Evolutionary conservation across 1,140 invertebrate species (phyloP).

Genomic region (Lordiphosa collinella): DNA sequence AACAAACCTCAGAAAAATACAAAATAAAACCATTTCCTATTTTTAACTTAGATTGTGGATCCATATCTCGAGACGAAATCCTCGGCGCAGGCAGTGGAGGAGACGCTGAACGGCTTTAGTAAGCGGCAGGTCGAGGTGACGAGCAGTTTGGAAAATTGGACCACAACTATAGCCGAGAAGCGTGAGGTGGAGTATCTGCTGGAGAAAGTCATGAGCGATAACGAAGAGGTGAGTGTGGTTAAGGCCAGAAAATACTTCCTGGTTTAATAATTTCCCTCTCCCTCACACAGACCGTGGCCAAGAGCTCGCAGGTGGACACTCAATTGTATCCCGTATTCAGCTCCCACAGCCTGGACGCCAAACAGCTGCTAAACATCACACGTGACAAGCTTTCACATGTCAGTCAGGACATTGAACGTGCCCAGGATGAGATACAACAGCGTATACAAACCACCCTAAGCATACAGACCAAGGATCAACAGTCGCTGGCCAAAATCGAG

Average conservation of each 20-base stretch:
- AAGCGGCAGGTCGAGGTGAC: slow-evolving; percentile 85
- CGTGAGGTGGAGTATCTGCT: slow-evolving; percentile 85
- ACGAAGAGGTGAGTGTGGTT: slow-evolving; percentile 81
- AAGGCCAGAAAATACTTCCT: no score
- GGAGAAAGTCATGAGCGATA: slow-evolving; percentile 87
- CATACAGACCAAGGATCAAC: slow-evolving; percentile 81
- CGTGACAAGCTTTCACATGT: slow-evolving; percentile 82
- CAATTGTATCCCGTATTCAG: slow-evolving; percentile 89
- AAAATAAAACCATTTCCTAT: slow-evolving; percentile 63
- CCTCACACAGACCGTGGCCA: slow-evolving; percentile 90
- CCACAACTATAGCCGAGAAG: slow-evolving; percentile 83
- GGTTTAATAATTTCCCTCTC: no score
- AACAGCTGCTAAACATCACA: slow-evolving; percentile 81
- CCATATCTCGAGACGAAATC: slow-evolving; percentile 86
- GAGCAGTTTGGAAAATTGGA: slow-evolving; percentile 86
- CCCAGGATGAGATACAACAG: slow-evolving; percentile 86
- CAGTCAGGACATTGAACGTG: slow-evolving; percentile 86
- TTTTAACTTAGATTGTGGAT: slow-evolving; percentile 84
- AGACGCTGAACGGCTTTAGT: slow-evolving; percentile 85
- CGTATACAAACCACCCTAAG: slow-evolving; percentile 83
- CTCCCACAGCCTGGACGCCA: slow-evolving; percentile 82
- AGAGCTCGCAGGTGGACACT: slow-evolving; percentile 86
- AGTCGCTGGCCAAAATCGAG: slow-evolving; percentile 84
- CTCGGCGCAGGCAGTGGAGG: slow-evolving; percentile 86
- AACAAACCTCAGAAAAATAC: slow-evolving; percentile 25